Evolutionary conservation across 2,888 invertebrate species (phyloP), one percentile per base, ranked within the genome.

Genomic region (Octodonta nipae): DNA sequence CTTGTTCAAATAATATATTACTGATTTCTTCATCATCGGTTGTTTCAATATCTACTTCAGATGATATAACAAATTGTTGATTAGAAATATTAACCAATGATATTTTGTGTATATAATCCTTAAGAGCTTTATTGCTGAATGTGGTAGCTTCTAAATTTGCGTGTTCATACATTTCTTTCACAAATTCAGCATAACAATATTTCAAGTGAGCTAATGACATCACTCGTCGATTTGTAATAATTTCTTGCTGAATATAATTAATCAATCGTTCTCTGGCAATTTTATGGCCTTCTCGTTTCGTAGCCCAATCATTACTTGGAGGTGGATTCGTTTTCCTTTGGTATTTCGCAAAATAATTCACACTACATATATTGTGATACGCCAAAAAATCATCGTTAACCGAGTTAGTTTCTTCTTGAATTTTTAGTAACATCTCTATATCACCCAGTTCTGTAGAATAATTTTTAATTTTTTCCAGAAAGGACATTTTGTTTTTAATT

Each of bases 21-120:
- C n/a, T n/a, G n/a, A 20, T 20, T 20, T 20, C 20, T 20, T 20
- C 20, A n/a, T 20, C 20, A 20, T 20, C n/a, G n/a, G n/a, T n/a
- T 20, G 20, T 20, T n/a, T 20, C 20, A n/a, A 20, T 7, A 20
- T 20, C 20, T 7, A 20, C n/a, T 20, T 20, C 20, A 6, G 20
- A 6, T 6, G 20, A 20, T n/a, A 20, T n/a, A 20, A 20, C 20
- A n/a, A 20, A 20, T 20, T 6, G 20, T 20, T 20, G 6, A 7
- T n/a, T 6, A 20, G 20, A 20, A n/a, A 20, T 20, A 6, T 20
- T 20, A n/a, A 20, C 7, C n/a, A 20, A 7, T 20, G 20, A 20
- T 7, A 20, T 20, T 20, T 20, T 20, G 20, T 20, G 6, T 20
- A 20, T n/a, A n/a, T 20, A 20, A n/a, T 20, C 20, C n/a, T 20